These are phyloP conservation scores for Andrena bicolor DNA, from an alignment of 2,888 invertebrate species.

Conservation along the genomic window DNA sequence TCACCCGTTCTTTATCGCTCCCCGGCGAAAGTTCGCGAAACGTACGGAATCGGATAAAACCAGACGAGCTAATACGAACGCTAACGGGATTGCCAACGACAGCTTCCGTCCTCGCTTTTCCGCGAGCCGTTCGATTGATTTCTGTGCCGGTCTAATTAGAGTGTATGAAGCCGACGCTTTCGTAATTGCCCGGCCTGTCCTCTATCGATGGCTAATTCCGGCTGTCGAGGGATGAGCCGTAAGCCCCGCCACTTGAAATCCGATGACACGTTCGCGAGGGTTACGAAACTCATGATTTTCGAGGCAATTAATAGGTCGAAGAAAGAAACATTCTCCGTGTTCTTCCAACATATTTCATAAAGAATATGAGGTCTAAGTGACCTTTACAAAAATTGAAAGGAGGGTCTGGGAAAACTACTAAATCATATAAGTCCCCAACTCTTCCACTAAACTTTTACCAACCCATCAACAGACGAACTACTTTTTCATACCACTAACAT, in stretches of 20 bases:
- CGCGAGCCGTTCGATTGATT: slow-evolving; percentile 62
- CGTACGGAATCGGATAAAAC: slow-evolving; percentile 48
- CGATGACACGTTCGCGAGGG: slow-evolving; percentile 48
- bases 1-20: neutral
- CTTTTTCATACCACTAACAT: too few species aligned
- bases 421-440: too few species aligned
- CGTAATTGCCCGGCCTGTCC: slow-evolving; percentile 58
- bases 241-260: slow-evolving; percentile 50
- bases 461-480: too few species aligned
- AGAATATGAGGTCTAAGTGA: too few species aligned
- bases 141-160: slow-evolving; percentile 63
- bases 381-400: neutral
- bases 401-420: too few species aligned
- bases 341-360: too few species aligned
- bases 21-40: slow-evolving; percentile 35
- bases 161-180: slow-evolving; percentile 57
- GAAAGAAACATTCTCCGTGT: neutral
- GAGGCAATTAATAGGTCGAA: slow-evolving; percentile 45
- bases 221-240: slow-evolving; percentile 45
- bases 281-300: slow-evolving; percentile 56
- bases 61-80: slow-evolving; percentile 57
- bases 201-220: slow-evolving; percentile 64
- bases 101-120: slow-evolving; percentile 55
- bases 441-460: too few species aligned
- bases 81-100: slow-evolving; percentile 66